phyloP scores from a whole-genome alignment of 2,797 vertebrate genomes.

The Pseudocheirus occidentalis region DNA sequence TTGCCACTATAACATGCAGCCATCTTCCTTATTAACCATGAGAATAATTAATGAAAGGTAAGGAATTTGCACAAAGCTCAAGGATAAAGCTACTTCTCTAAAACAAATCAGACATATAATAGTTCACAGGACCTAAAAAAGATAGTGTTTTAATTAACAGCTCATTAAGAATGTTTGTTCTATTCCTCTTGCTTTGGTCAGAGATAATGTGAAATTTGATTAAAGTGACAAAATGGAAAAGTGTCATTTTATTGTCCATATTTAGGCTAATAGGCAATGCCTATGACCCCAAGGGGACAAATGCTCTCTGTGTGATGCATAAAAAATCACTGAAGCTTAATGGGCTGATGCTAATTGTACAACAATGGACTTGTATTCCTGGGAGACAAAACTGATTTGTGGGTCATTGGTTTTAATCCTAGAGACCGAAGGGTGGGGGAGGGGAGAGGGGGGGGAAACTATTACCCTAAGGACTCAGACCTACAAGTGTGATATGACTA shows the following conservation, averaged over 20 bases:
- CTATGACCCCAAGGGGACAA: slow-evolving; percentile 57
- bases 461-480: slow-evolving; percentile 50
- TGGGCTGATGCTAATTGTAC: slow-evolving; percentile 79
- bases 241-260: slow-evolving; percentile 65
- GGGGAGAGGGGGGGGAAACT: slow-evolving; percentile 61
- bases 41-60: neutral
- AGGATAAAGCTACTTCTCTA: neutral
- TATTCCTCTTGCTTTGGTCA: slow-evolving; percentile 65
- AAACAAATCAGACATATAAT: neutral
- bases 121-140: neutral
- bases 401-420: slow-evolving; percentile 66
- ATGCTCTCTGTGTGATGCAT: slow-evolving; percentile 48
- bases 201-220: slow-evolving; percentile 65
- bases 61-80: neutral
- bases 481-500: neutral
- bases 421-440: slow-evolving; percentile 42
- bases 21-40: neutral
- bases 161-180: neutral
- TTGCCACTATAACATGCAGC: neutral
- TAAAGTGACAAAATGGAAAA: slow-evolving; percentile 64
- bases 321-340: slow-evolving; percentile 78
- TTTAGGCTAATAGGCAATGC: slow-evolving; percentile 62
- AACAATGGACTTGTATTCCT: slow-evolving; percentile 64
- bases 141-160: slow-evolving; percentile 11
- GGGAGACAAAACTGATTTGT: slow-evolving; percentile 72